Base-by-base conservation (phyloP, 2,113 vertebrate genomes). In the Emydocephalus ijimae region DNA sequence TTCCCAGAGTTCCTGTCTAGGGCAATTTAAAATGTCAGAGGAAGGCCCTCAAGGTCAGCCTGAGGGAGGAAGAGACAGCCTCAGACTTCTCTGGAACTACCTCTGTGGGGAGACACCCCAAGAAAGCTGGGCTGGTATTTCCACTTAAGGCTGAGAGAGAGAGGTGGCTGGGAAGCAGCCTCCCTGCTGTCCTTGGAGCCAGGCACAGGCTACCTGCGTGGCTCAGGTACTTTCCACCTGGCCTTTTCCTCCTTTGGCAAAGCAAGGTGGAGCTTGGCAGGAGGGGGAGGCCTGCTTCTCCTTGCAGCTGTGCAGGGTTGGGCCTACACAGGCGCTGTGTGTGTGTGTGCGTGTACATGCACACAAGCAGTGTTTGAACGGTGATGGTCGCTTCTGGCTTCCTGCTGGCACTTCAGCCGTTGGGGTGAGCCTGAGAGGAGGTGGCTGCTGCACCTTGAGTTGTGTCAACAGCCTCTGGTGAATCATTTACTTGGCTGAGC, bases 381-480 rank as follows among this genome's bases (percentile, higher is more conserved):
- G 45, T 86, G 90, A 54, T 34, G 24, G 23, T n/a, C 18, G 7
- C 56, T 54, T 39, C 34, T 56, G 74, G 5, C 55, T 90, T 45
- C 54, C 50, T 86, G 23, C 92, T 21, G 15, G 4, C 20, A 0
- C n/a, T 81, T 39, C 34, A 81, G 34, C 9, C 64, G 12, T 69
- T 69, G 64, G 64, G 64, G 21, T 20, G 24, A 34, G 43, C 21
- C 6, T 39, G 52, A 3, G 1, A 39, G 21, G 52, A 15, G 29
- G 7, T 12, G 29, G 29, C 24, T 9, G 45, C 34, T 20, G 48
- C 48, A 8, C 34, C 34, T 81, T 6, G 34, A 1, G 74, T 24
- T 89, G 64, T 92, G 92, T 92, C 92, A 93, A 91, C 39, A 91
- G 52, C n/a, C 3, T 7, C 11, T 24, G 0, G 45, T 91, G 55